Evolutionary conservation across 1,140 invertebrate genomes (phyloP), one percentile per base, ranked within the genome.

Genomic region (Temnothorax nylanderi): DNA sequence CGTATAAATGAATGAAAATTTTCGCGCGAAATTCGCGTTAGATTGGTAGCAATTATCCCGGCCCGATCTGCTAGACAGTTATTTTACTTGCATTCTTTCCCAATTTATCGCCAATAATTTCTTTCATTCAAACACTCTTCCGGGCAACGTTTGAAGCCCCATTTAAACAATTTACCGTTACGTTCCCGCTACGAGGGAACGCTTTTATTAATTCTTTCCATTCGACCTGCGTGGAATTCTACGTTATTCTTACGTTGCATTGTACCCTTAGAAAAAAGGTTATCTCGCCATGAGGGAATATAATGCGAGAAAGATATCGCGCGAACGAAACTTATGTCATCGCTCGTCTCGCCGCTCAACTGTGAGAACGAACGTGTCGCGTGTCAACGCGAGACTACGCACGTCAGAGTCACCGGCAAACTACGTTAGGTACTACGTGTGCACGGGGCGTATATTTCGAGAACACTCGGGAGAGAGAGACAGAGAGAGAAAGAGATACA

Each of bases 361-460:
- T 65, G 32, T 49, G 80, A 82, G 74, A 82, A 82, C 67, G 80
- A 82, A 82, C 54, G 67, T 26, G 26, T 82, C 51, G 67, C 80
- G 69, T 74, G 80, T 74, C 80, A 84, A 32, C 69, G 32, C 47
- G 69, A 47, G 80, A 84, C 64, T 81, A 71, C 78, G 65, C 78
- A 60, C 80, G 54, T 84, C 80, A 84, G 54, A 84, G 80, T 84
- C 69, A 47, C 21, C 80, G 54, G 51, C 67, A 74, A 75, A 84
- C 80, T 75, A 84, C 54, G 80, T 84, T 84, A 84, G 56, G n/a
- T 74, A 49, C 65, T 76, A 64, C 51, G 82, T 80, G 88, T 80
- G 88, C 47, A 65, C 64, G 76, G 60, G 56, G 34, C 67, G 75
- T 60, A 44, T 84, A 84, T 84, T 84, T 84, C 80, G 69, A 60